Evolutionary conservation across 2,888 invertebrate genomes (phyloP), one percentile per base, ranked within the genome.

Genomic region (Drepanosiphum platanoidis): DNA sequence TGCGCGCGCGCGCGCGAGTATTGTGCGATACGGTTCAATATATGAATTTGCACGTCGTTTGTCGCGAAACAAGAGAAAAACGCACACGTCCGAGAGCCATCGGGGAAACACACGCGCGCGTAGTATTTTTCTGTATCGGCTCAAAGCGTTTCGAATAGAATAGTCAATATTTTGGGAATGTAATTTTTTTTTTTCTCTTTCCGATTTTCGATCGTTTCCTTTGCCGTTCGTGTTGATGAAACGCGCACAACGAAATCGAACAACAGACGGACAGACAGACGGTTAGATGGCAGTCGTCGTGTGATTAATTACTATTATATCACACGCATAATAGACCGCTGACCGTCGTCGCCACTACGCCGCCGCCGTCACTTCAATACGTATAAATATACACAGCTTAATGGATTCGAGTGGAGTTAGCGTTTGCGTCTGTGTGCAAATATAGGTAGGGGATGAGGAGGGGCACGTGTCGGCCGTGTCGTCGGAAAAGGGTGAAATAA

Each of bases 291-390:
- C 11, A 18, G 0, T 22, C 11, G 77, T 18, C 11, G 77, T 18
- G n/a, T 77, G 77, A 77, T 77, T 77, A 77, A 77, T 77, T 61
- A 36, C 30, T 61, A 22, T 36, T 61, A n/a, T n/a, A n/a, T 46
- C 34, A 61, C 61, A 61, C 18, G 18, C 27, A 61, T 61, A 77
- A 77, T 61, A 77, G 61, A 77, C 77, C 61, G 61, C 39, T 61
- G 39, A 36, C n/a, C 22, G n/a, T 70, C 13, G 32, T 70, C 13
- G 32, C 7, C 3, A 61, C 11, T 61, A 39, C 4, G 39, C 58
- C 22, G 15, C n/a, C 11, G 34, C 34, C 2, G 22, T 18, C 27
- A 27, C 9, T 61, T 27, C 61, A 61, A 61, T 61, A n/a, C 18
- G n/a, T 15, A 36, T 77, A 36, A 27, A 36, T n/a, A 74, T 74